Evolutionary conservation across 2,113 vertebrate species (phyloP), one percentile per base, ranked within the genome.

Genomic region (Cinclus cinclus): DNA sequence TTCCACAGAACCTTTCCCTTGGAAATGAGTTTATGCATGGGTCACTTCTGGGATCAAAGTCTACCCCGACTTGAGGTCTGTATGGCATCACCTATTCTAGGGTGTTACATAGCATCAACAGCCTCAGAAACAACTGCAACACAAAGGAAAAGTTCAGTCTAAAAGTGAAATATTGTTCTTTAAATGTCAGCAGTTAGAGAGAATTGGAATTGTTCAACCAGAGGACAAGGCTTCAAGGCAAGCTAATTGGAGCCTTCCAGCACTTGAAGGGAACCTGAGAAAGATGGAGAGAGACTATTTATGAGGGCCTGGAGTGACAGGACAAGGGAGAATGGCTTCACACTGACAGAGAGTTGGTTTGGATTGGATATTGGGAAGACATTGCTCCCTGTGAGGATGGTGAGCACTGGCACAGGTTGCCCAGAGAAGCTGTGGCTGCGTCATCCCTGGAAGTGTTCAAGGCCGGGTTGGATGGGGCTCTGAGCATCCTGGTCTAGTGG

Each of bases 51-150:
- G 37, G 16, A 79, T 42, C 25, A 46, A 50, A 15, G 16, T 30
- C 39, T 50, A 18, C 14, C 63, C 46, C 0, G 0, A 1, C 14
- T 15, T 49, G 39, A 37, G 10, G 20, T 65, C 33, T 19, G 22
- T 49, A 9, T 19, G 46, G 33, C 24, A 41, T 39, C 60, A 25
- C 22, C 28, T 41, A 1, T 21, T 53, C 60, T 6, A 39, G 42
- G 31, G 44, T 4, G 9, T 27, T 33, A 21, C 15, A 15, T 2
- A 3, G 35, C 22, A 56, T 10, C 16, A 5, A 18, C n/a, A 37
- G 15, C 13, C 39, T 24, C 28, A 6, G 37, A 59, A 89, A 67
- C 20, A 56, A 14, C 1, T 28, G 33, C n/a, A 60, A 82, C 37
- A 41, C 3, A 10, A 5, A 53, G 52, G 17, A 4, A 46, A 24